phyloP scores from a whole-genome alignment of 2,888 invertebrate species.

The Acleris literana region DNA sequence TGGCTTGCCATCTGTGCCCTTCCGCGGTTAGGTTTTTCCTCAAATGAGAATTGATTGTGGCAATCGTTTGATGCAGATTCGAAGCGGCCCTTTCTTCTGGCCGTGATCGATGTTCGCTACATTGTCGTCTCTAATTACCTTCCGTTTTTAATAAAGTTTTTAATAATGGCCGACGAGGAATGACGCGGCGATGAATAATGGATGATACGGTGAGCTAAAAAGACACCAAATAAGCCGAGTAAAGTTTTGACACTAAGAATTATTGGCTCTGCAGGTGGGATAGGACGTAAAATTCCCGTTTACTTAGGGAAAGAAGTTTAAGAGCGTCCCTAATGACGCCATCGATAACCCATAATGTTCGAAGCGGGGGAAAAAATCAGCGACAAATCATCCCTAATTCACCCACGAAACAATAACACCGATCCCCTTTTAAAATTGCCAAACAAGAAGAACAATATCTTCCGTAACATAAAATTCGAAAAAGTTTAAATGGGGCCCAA shows the following conservation, averaged over 20 bases:
- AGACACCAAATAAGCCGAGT: conserved; percentile 27
- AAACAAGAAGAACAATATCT: conserved; percentile 46
- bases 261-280: conserved; percentile 30
- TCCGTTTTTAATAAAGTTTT: conserved; percentile 39
- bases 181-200: conserved; percentile 36
- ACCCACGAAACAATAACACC: conserved; percentile 49
- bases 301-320: conserved; percentile 8
- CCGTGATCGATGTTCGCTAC: conserved; percentile 65
- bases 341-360: conserved; percentile 34
- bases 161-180: conserved; percentile 36
- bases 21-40: conserved; percentile 47
- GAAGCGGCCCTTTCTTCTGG: conserved; percentile 55
- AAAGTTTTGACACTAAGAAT: conserved; percentile 28
- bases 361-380: conserved; percentile 31
- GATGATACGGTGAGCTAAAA: conserved; percentile 32
- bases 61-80: conserved; percentile 77
- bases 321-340: conserved; percentile 34
- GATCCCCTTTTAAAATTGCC: conserved; percentile 44
- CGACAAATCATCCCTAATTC: conserved; percentile 38
- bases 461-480: conserved; percentile 43
- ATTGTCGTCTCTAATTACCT: conserved; percentile 46
- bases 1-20: conserved; percentile 63
- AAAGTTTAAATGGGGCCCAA: conserved; percentile 42
- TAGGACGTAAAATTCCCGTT: conserved; percentile 12
- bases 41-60: conserved; percentile 81